Evolutionary conservation across 2,113 vertebrate species (phyloP).

Genomic region (Oryzias celebensis): DNA sequence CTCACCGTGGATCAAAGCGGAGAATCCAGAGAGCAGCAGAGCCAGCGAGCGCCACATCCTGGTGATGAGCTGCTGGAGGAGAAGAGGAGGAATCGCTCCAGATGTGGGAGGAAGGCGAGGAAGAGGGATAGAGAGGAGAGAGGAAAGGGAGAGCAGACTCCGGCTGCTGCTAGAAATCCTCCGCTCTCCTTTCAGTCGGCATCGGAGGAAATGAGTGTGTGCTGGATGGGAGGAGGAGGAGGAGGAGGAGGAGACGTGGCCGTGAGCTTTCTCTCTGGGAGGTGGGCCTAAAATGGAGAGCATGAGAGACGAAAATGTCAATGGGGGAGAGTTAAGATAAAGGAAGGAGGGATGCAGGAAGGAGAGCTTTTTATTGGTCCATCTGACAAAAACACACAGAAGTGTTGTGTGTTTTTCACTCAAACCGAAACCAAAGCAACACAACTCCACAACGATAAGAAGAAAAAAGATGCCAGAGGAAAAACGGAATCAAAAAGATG

Average conservation of each 20-base stretch:
- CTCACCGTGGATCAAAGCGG: conserved; percentile 78
- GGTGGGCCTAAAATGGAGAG: conserved; percentile 61
- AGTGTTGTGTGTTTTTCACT: too few relatives aligned
- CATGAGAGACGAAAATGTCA: conserved; percentile 40
- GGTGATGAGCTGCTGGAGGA: conserved; percentile 45
- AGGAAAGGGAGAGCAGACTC: conserved; percentile 40
- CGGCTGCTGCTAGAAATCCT: conserved; percentile 61
- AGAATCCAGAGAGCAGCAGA: conserved; percentile 76
- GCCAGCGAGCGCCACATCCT: conserved; percentile 78
- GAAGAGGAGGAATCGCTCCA: conserved; percentile 43
- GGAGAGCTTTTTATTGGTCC: conserved; percentile 30
- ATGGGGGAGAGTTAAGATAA: conserved; percentile 17
- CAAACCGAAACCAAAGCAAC: too few relatives aligned
- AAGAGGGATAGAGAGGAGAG: conserved; percentile 22
- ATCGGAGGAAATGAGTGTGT: conserved; percentile 55
- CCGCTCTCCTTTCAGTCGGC: conserved; percentile 66
- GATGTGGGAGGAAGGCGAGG: conserved; percentile 37
- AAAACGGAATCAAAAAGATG: too few relatives aligned
- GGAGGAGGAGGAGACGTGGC: conserved; percentile 31
- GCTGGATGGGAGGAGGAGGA: conserved; percentile 24
- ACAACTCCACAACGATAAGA: too few relatives aligned
- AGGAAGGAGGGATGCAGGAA: conserved; percentile 12
- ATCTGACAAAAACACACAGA: neutral
- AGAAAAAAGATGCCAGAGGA: too few relatives aligned
- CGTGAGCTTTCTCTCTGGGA: conserved; percentile 44